Evolutionary conservation across 2,888 invertebrate species (phyloP).

Genomic region (Meta bourneti): DNA sequence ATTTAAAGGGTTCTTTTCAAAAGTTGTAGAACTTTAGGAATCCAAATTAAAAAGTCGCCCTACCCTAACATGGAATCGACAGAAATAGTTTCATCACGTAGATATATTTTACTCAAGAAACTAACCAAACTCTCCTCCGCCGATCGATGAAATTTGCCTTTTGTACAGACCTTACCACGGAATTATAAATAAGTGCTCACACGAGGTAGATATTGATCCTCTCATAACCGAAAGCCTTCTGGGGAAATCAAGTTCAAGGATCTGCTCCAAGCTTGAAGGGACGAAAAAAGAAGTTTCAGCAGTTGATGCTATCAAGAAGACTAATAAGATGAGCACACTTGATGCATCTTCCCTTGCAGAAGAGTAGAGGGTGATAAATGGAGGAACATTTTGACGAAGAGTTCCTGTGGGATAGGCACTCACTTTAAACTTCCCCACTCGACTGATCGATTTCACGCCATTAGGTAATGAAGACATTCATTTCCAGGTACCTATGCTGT

Average conservation of each 20-base stretch:
- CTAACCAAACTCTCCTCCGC: neutral
- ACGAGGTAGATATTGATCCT: neutral
- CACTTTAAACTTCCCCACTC: conserved; percentile 49
- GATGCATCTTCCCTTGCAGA: neutral
- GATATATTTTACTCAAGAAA: neutral
- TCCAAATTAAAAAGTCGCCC: too few species aligned
- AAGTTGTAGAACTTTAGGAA: too few species aligned
- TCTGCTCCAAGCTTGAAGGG: neutral
- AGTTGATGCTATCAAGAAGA: neutral
- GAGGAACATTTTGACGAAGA: conserved; percentile 31
- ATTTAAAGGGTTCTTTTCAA: too few species aligned
- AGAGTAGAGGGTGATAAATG: neutral
- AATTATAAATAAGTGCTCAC: neutral
- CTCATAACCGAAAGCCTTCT: neutral
- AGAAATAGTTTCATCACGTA: neutral
- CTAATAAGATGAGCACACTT: neutral
- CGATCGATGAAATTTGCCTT: neutral
- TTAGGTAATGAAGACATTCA: conserved; percentile 61
- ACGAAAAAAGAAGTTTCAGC: neutral
- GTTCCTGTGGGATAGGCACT: conserved; percentile 13
- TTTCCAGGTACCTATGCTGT: conserved; percentile 22
- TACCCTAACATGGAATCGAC: too few species aligned
- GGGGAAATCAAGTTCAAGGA: neutral
- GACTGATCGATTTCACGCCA: conserved; percentile 47
- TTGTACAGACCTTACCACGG: neutral